Conservation (phyloP, 92 coral and sea anemone species). For the Nematostella vectensis region DNA sequence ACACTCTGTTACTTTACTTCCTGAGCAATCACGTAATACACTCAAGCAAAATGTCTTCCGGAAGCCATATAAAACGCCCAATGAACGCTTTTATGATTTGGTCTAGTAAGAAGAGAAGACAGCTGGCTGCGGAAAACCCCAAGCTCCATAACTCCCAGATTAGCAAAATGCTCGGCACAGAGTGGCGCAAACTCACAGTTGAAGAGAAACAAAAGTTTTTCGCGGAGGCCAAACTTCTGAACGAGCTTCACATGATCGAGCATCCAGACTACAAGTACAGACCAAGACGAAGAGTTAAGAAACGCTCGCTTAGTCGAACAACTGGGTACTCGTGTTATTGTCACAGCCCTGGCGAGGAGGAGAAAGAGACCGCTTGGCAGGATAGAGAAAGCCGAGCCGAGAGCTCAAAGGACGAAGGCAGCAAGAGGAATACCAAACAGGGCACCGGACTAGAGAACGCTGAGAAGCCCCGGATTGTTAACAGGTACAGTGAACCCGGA, state of each 20-base stretch:
- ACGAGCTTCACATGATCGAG: conserved; percentile 77
- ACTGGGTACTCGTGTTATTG: conserved; percentile 23
- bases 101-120: conserved; percentile 75
- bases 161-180: conserved; percentile 75
- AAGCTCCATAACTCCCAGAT: conserved; percentile 81
- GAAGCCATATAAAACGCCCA: conserved; percentile 60
- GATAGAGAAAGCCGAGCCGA: too few relatives aligned
- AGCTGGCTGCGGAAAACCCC: conserved; percentile 66
- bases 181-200: conserved; percentile 54
- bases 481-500: too few relatives aligned
- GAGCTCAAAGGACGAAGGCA: too few relatives aligned
- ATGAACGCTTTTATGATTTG: conserved; percentile 90
- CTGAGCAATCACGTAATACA: too few relatives aligned
- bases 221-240: conserved; percentile 79
- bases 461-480: too few relatives aligned
- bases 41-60: conserved; percentile 15
- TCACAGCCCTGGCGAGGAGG: too few relatives aligned
- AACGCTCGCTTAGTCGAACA: conserved; percentile 15
- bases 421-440: too few relatives aligned
- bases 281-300: conserved; percentile 60
- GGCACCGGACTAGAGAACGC: too few relatives aligned
- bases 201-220: conserved; percentile 78
- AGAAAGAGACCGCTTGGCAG: too few relatives aligned
- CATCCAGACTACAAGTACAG: conserved; percentile 83
- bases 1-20: too few relatives aligned